Percentiles rank a stretch among this genome's conserved stretches.
phyloP scores from a whole-genome alignment of 92 coral and sea anemone genomes.

The Parazoanthus atlanticus region DNA sequence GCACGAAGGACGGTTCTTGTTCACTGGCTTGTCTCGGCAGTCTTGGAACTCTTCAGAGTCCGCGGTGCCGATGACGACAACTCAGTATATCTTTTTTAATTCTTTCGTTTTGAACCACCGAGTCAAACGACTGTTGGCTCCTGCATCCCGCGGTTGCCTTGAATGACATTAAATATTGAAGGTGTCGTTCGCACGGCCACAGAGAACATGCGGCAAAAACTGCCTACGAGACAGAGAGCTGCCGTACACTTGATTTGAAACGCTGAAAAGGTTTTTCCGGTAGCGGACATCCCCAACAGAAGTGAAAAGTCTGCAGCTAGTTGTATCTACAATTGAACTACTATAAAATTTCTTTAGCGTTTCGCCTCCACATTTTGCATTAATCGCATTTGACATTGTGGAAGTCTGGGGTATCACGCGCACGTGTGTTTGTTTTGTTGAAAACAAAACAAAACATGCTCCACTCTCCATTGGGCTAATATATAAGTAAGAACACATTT shows the following conservation, averaged over 20 bases:
- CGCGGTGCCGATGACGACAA: conserved; percentile 52
- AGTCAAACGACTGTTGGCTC: too few species aligned
- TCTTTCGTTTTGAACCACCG: neutral
- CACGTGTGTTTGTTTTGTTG: neutral
- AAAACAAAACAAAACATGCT: neutral
- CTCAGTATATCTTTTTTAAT: conserved; percentile 45
- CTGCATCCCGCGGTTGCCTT: neutral
- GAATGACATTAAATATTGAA: too few species aligned
- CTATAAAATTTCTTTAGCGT: conserved; percentile 23
- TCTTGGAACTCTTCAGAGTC: conserved; percentile 36
- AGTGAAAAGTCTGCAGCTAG: neutral
- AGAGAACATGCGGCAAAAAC: too few species aligned
- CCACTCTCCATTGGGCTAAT: neutral
- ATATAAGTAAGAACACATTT: conserved; percentile 9
- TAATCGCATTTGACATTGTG: neutral
- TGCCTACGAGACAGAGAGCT: too few species aligned
- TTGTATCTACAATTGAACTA: neutral
- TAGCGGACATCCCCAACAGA: conserved; percentile 11
- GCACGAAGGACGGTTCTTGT: neutral
- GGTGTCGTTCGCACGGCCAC: too few species aligned
- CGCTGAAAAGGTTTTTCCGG: conserved; percentile 52
- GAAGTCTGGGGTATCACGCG: neutral
- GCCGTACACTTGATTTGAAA: conserved; percentile 1
- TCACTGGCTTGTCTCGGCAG: neutral
- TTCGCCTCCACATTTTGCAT: neutral